Evolutionary conservation across 2,797 vertebrate genomes (phyloP), one percentile per base, ranked within the genome.

Genomic region (Acanthornis magna): DNA sequence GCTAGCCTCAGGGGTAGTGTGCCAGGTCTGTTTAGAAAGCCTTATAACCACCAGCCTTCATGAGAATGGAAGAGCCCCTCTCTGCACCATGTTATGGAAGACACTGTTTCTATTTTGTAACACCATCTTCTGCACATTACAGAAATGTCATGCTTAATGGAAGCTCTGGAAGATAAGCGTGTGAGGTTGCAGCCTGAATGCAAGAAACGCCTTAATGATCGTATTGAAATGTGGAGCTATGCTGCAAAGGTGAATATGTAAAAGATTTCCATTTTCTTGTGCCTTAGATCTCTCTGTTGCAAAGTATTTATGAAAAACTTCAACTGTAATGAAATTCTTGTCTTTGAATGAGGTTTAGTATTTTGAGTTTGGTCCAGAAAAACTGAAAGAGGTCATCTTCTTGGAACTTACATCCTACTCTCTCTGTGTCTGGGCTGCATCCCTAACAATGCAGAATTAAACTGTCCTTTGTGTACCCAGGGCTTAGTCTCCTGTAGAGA

Each of bases 141-240:
- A 99, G 99, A 99, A 96, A 99, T 99, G 99, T 99, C 99, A 2
- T 99, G 99, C 95, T 97, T 99, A 70, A 99, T 99, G 98, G 99
- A 99, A 89, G 98, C 99, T 26, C 98, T 99, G 93, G 99, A 99
- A 95, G 99, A 99, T 95, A 99, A 99, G 67, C 98, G 98, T 2
- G 99, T 99, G 25, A 98, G 99, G 57, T 96, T 99, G 89, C 99
- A 99, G 95, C 99, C 99, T 0, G 99, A 99, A 96, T 99, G 99
- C 95, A 99, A 99, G 97, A 99, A 99, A 95, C 99, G 99, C 83
- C 98, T 99, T 72, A 99, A 99, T 74, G 99, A 99, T 91, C 98
- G 99, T 17, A 99, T 99, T 22, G 99, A 99, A 67, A 99, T 99
- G 99, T 99, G 99, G 99, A 99, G 98, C 95, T 99, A 99, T 3